Base-by-base conservation (phyloP, 1,140 invertebrate genomes). In the Aleiodes sp. region DNA sequence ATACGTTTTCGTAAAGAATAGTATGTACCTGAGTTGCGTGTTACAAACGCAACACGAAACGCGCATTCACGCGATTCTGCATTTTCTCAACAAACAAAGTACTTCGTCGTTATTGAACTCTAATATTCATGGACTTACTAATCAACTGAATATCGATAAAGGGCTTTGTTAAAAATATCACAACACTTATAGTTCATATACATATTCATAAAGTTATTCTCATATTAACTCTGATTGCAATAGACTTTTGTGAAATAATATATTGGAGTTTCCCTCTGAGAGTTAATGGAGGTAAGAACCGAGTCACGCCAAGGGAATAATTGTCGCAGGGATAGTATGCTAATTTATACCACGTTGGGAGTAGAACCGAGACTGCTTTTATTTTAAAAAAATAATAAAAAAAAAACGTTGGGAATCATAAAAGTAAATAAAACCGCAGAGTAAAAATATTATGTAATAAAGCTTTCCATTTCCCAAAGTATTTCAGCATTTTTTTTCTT, bases 1-100 rank as follows among this genome's bases (percentile, higher is more conserved):
- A 63, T 31, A 73, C 57, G 59, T 71, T 76, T 72, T 71, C 65
- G 59, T 63, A 46, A 70, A 75, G 72, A 72, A 57, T 65, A 75
- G 37, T 71, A 66, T 65, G 33, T 31, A 52, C 63, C 12, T 1
- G 39, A 6, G n/a, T 65, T 65, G 39, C 63, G 41, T 65, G 41
- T 33, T 43, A 43, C 39, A 16, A 43, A 43, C 39, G 29, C 43
- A 39, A 52, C 63, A 26, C 29, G 31, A 65, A 41, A 65, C 63
- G 41, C 29, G 31, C 33, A 16, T 65, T 41, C 63, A 65, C 63
- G 63, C 63, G 43, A 65, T 43, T 65, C 28, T 65, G 43, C 63
- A 65, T 65, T 24, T 31, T 19, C 41, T 16, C 10, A 4, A 4
- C 19, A n/a, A 24, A 2, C 26, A 46, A 29, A 24, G 35, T 43